These are phyloP conservation scores for Drosophila rellima DNA, from an alignment of 2,888 invertebrate genomes.

Conservation along the genomic window DNA sequence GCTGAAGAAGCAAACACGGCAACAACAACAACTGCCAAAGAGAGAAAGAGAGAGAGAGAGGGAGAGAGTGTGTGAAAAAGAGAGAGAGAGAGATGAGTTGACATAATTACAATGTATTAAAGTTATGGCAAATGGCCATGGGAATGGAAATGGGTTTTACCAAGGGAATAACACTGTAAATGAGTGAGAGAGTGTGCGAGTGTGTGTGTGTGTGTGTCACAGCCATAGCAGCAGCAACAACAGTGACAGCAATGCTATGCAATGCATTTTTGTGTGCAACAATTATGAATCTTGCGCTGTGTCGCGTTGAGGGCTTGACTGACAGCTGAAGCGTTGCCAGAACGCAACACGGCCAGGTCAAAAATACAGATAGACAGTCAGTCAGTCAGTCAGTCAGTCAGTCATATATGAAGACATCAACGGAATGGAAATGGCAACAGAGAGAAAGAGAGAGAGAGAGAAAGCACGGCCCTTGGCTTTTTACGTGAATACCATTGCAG, in stretches of 20 bases:
- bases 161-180: conserved; percentile 5
- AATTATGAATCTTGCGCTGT: conserved; percentile 71
- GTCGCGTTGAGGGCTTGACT: conserved; percentile 62
- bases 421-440: conserved; percentile 34
- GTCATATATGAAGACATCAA: conserved; percentile 64
- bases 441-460: not conserved
- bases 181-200: not conserved
- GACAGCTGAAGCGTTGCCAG: conserved; percentile 70
- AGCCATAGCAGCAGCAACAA: conserved; percentile 16
- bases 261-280: conserved; percentile 50
- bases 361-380: conserved; percentile 33
- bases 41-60: not conserved
- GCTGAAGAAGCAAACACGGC: conserved; percentile 39
- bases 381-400: conserved; percentile 38
- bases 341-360: conserved; percentile 28
- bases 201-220: conserved; percentile 14
- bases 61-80: not conserved
- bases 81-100: conserved; percentile 38
- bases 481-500: conserved; percentile 40
- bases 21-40: conserved; percentile 6
- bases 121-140: conserved; percentile 56
- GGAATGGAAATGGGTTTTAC: conserved; percentile 33
- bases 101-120: conserved; percentile 79
- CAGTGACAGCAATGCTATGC: conserved; percentile 26
- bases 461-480: conserved; percentile 53